Base-by-base conservation (phyloP, 2,888 invertebrate genomes). In the Melolontha melolontha region DNA sequence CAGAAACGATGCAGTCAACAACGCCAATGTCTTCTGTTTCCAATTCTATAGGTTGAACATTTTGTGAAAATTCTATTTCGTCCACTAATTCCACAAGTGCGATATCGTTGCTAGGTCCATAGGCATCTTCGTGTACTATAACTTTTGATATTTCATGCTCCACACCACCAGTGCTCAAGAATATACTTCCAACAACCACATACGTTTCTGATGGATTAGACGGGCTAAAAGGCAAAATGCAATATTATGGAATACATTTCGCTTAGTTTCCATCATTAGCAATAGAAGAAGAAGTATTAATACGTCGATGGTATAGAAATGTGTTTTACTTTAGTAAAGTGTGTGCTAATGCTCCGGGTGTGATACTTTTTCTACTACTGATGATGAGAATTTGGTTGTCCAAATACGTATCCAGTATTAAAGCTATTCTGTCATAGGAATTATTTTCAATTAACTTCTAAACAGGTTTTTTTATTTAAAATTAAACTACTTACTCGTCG, bases 41-140 rank as follows among this genome's bases (percentile, higher is more conserved):
- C 10, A 49, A 17, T 0, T 5, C 10, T 16, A 63, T 63, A 34
- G 8, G 12, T 1, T 14, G 6, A 2, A 49, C 29, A 2, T 44
- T 49, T 11, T 16, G 11, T 4, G 39, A 16, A 49, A 49, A 49
- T 47, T 1, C 11, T 0, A 63, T 29, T 4, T 47, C 11, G n/a
- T 44, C n/a, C 1, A 22, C 10, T 8, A 63, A 16, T 29, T 34
- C 27, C 8, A 49, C n/a, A 6, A 63, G 62, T 5, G 62, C 47
- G 7, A 63, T 14, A 5, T 63, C 49, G 17, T 47, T 14, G 44
- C 16, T 17, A 5, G 22, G 6, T 1, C 8, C 22, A 1, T 5
- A 14, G 12, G 14, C 22, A 27, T 29, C 29, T n/a, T 22, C 50
- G 16, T 50, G n/a, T 1, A 16, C 1, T 17, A 50, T 17, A 14